Conservation (phyloP, 2,797 vertebrate species). For the Spinus olivaceus region DNA sequence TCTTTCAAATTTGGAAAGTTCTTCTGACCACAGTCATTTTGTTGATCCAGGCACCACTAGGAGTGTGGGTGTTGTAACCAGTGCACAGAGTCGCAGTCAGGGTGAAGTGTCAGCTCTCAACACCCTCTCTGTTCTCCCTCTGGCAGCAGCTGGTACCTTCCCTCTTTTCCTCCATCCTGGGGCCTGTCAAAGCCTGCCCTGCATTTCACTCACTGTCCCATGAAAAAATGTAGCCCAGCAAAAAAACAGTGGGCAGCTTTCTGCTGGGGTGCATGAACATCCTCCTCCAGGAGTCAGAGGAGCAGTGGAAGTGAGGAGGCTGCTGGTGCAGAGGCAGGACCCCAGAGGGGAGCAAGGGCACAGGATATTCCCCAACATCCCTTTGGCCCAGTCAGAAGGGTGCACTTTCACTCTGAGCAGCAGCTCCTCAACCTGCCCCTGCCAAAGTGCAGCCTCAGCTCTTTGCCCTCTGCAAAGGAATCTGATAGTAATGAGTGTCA, state of each 20-base stretch:
- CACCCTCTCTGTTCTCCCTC: neutral
- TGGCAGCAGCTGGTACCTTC: neutral
- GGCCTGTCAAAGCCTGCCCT: neutral
- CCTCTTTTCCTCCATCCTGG: neutral
- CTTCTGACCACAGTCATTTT: neutral
- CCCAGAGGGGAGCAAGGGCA: rapidly evolving
- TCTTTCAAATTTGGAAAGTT: neutral
- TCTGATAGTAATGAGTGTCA: rapidly evolving
- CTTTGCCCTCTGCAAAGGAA: neutral
- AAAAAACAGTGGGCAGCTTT: neutral
- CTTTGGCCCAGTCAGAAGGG: neutral
- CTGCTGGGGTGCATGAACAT: neutral
- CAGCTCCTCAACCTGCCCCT: neutral
- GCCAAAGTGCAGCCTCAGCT: neutral
- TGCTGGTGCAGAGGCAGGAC: neutral
- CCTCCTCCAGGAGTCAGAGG: neutral
- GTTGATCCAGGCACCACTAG: neutral
- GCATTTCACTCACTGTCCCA: neutral
- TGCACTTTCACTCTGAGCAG: neutral
- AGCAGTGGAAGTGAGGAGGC: neutral
- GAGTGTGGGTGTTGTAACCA: rapidly evolving
- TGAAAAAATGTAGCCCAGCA: neutral
- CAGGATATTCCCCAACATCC: neutral
- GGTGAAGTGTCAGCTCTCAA: neutral
- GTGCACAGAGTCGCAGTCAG: neutral